A percentile compares a stretch with the other conserved stretches of the same genome.
Evolutionary conservation across 2,797 vertebrate species (phyloP).

Genomic region (Neosalanx taihuensis): DNA sequence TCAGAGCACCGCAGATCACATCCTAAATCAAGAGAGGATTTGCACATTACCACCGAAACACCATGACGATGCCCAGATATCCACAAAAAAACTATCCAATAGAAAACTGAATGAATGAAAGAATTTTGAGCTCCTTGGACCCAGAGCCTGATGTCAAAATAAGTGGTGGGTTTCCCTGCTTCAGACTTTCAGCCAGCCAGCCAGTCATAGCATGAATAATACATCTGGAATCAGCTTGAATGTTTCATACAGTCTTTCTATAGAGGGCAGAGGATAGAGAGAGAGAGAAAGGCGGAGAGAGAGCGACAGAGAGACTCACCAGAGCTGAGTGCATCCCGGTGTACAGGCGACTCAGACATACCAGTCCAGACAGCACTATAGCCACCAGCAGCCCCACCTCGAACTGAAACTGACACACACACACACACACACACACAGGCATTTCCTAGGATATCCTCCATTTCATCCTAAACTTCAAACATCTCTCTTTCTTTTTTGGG

Average conservation of each 20-base stretch:
- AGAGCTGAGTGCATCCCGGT: slow-evolving; percentile 96
- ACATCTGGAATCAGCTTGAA: slow-evolving; percentile 41
- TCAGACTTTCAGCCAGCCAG: slow-evolving; percentile 25
- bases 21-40: slow-evolving; percentile 74
- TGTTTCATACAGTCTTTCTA: slow-evolving; percentile 40
- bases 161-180: neutral
- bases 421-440: neutral
- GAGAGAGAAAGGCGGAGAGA: neutral
- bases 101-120: neutral
- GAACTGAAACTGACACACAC: slow-evolving; percentile 80
- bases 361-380: slow-evolving; percentile 78
- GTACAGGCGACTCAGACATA: slow-evolving; percentile 93
- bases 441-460: neutral
- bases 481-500: neutral
- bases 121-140: neutral
- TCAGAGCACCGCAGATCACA: slow-evolving; percentile 81
- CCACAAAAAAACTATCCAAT: neutral
- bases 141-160: neutral
- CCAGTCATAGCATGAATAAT: slow-evolving; percentile 51
- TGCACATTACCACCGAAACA: neutral
- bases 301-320: slow-evolving; percentile 74
- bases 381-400: slow-evolving; percentile 80
- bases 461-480: neutral
- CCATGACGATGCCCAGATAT: neutral
- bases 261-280: neutral